Percentiles rank a stretch among this genome's conserved stretches.
Conservation (phyloP, 2,113 vertebrate species). For the Garra rufa region DNA sequence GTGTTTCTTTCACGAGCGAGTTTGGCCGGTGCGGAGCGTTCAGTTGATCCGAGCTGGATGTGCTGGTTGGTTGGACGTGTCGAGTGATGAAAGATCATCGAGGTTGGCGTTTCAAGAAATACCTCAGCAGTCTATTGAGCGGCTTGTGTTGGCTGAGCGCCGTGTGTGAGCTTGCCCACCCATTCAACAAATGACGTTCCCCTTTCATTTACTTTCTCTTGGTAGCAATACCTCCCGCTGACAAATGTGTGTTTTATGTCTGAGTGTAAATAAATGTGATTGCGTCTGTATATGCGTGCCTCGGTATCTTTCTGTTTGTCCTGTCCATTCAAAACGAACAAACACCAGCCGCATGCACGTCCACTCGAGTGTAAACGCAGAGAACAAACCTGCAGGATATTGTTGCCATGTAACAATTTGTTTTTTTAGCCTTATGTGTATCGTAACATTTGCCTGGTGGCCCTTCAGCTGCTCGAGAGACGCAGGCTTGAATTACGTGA, state of each 20-base stretch:
- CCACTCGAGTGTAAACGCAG: neutral
- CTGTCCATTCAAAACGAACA: neutral
- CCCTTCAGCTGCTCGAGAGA: neutral
- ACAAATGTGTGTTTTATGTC: conserved; percentile 38
- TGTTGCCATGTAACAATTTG: conserved; percentile 7
- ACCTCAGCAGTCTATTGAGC: neutral
- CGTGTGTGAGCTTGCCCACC: conserved; percentile 36
- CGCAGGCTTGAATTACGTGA: neutral
- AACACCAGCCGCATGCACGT: neutral
- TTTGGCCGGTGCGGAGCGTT: too few species aligned
- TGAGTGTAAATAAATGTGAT: conserved; percentile 40
- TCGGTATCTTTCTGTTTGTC: conserved; percentile 6
- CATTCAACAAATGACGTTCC: conserved; percentile 26
- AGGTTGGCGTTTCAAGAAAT: neutral
- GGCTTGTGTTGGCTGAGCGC: neutral
- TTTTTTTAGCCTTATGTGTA: neutral
- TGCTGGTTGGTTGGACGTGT: neutral
- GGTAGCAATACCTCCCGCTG: neutral
- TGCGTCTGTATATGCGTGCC: conserved; percentile 39
- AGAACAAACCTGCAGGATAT: neutral
- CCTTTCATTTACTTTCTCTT: conserved; percentile 24
- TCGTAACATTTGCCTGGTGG: neutral
- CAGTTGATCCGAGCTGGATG: neutral
- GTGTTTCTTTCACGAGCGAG: neutral
- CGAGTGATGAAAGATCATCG: neutral